phyloP scores from a whole-genome alignment of 2,797 vertebrate species.

The Tragelaphus oryx region DNA sequence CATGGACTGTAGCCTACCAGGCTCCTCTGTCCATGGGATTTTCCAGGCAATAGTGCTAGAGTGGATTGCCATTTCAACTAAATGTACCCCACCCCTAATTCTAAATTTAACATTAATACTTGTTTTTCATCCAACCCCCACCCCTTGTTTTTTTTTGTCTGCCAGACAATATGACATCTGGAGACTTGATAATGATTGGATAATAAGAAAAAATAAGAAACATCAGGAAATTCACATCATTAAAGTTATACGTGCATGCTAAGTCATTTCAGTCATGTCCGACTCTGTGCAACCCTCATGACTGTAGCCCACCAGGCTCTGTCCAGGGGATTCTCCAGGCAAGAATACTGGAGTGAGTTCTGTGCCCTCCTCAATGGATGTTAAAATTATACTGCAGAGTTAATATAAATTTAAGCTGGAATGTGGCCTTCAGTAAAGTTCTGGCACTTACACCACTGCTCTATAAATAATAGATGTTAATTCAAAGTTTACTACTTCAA shows the following conservation, averaged over 20 bases:
- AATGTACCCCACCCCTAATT: too few relatives aligned
- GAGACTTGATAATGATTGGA: neutral
- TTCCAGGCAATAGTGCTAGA: too few relatives aligned
- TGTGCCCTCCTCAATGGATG: neutral
- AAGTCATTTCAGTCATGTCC: neutral
- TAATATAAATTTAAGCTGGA: neutral
- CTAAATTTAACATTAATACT: neutral
- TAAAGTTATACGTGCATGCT: neutral
- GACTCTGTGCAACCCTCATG: neutral
- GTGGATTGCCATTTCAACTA: neutral
- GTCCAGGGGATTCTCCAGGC: neutral
- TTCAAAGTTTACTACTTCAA: neutral
- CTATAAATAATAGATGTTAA: neutral
- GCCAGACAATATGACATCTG: neutral
- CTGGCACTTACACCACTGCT: neutral
- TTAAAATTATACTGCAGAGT: neutral
- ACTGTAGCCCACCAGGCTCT: neutral
- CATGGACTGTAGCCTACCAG: too few relatives aligned
- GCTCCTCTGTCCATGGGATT: too few relatives aligned
- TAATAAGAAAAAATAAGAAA: neutral
- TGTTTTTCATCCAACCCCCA: neutral
- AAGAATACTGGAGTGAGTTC: neutral
- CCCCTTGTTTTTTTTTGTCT: neutral
- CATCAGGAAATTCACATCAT: neutral
- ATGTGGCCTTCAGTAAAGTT: neutral